Base-by-base conservation (phyloP, 2,113 vertebrate species). In the Tetrao urogallus region DNA sequence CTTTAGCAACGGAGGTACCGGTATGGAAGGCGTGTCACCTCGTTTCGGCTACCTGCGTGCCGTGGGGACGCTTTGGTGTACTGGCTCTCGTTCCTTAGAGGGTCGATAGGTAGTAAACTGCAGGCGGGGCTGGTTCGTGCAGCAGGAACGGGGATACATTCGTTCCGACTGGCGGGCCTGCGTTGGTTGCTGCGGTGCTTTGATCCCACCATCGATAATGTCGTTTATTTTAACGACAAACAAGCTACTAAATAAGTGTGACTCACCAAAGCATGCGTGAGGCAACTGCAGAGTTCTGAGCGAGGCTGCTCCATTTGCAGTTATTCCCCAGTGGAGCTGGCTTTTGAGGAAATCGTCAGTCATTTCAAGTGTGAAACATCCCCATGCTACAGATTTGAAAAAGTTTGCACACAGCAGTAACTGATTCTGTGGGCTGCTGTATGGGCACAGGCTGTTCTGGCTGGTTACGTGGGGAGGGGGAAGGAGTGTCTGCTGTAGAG, bases 21-120 rank as follows among this genome's bases (percentile, higher is more conserved):
- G 45, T 28, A 42, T 34, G 28, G 43, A 27, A 50, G 15, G 27
- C 1, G 1, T 66, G 54, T 34, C 21, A 10, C 3, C 10, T 28
- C 38, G 19, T 50, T 18, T 22, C 7, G 10, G 50, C 54, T 65
- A 28, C 8, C 30, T 20, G 58, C 4, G 3, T 5, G 58, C 7
- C 30, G 2, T 7, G 32, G 8, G 47, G 20, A 6, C 27, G 0
- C 3, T 63, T 64, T 28, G 43, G 4, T 22, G 0, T 1, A 0
- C 3, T 50, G 48, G 40, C 79, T 56, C 15, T 45, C 42, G 15
- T 21, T 84, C 61, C 50, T 25, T 36, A 48, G 38, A 21, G 64
- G n/a, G 16, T 36, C 4, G 0, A 2, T 47, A 48, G 50, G 42
- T 63, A 70, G 60, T 70, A 56, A 94, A 13, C 7, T 10, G 21